phyloP scores from a whole-genome alignment of 2,797 vertebrate species.

The Hemitrygon akajei region DNA sequence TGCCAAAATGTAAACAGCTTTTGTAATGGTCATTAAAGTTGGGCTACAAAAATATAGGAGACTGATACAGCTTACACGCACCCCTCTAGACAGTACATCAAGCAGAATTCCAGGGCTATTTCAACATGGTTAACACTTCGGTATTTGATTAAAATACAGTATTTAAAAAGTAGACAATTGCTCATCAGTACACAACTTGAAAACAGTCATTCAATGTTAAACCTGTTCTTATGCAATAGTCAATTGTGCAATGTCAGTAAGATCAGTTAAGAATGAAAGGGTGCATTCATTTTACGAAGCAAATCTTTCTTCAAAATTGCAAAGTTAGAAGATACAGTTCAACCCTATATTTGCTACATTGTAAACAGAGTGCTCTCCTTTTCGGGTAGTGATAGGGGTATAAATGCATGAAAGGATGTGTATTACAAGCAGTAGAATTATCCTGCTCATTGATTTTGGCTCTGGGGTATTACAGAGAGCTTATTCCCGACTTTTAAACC shows the following conservation, averaged over 20 bases:
- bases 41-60: not conserved
- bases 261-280: not conserved
- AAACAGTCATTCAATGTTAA: not conserved
- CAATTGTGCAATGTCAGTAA: not conserved
- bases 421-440: conserved; percentile 81
- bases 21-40: not conserved
- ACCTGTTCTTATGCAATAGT: not conserved
- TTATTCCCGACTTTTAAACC: conserved; percentile 81
- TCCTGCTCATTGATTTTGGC: conserved; percentile 94
- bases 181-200: not conserved
- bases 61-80: not conserved
- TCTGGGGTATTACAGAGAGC: conserved; percentile 92
- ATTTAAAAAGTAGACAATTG: not conserved
- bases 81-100: not conserved
- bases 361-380: conserved; percentile 39
- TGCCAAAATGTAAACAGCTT: conserved; percentile 21
- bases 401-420: conserved; percentile 61
- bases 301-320: not conserved
- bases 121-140: not conserved
- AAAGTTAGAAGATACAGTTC: conserved; percentile 44
- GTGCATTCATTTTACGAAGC: not conserved
- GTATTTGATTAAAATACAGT: not conserved
- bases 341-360: conserved; percentile 23
- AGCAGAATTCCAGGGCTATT: not conserved
- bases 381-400: conserved; percentile 46